Evolutionary conservation across 2,113 vertebrate genomes (phyloP), one percentile per base, ranked within the genome.

Genomic region (Psittacus erithacus): DNA sequence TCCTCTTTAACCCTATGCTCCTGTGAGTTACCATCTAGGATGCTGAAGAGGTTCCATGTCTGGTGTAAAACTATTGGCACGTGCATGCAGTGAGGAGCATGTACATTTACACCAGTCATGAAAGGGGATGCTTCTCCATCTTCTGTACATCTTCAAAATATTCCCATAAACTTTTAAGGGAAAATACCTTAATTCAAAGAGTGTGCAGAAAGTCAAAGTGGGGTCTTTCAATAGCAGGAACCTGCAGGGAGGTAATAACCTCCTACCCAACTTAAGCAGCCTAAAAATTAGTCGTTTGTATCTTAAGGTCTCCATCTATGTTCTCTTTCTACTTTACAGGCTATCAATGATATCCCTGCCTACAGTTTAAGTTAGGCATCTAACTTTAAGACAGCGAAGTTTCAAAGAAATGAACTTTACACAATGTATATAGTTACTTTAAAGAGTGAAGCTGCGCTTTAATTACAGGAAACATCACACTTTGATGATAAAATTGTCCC

Each of bases 71-170:
- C 20, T 9, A 3, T 0, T 1, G 7, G 43, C 13, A 10, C 11
- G 15, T 39, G n/a, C 41, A 41, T 0, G 0, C 11, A 22, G 23
- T 0, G 0, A 33, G 50, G 44, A 13, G 38, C 38, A 39, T 10
- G 38, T 3, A 7, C 24, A 46, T 33, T 44, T 1, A 31, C 43
- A 19, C 17, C 24, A 44, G 16, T 3, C 5, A 47, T 12, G 1
- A 2, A 35, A 24, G 50, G 15, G 39, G 43, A 15, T 63, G 64
- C 11, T 81, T n/a, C 81, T 55, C 17, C 35, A 28, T 24, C 46
- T 65, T 82, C 71, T 63, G 16, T 29, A 38, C 22, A 35, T 44
- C 67, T 89, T 59, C 50, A 57, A 25, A 75, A 49, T 6, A n/a
- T 64, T 62, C 44, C 38, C 31, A 29, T 3, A 31, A 28, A 1